Evolutionary conservation across 2,797 vertebrate genomes (phyloP).

Genomic region (Apogon hyalosoma): DNA sequence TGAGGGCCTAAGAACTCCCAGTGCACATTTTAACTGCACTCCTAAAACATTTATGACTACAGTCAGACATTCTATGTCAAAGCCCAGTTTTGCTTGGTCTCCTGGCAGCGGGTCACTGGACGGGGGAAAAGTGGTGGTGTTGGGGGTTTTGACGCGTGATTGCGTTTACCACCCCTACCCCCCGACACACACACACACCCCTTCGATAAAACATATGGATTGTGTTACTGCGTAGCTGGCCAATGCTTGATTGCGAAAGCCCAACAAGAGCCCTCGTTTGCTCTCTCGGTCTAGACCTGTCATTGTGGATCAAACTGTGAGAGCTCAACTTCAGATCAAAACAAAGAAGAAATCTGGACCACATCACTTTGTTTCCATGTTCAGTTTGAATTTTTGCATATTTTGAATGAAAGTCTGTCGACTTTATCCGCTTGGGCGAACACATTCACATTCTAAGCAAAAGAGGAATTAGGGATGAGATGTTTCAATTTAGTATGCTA

Average conservation of each 20-base stretch:
- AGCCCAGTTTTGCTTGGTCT: conserved; percentile 66
- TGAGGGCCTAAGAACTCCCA: conserved; percentile 56
- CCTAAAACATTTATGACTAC: conserved; percentile 84
- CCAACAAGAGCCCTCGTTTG: conserved; percentile 76
- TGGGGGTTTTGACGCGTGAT: conserved; percentile 78
- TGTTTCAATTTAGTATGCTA: conserved; percentile 83
- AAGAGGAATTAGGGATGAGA: conserved; percentile 77
- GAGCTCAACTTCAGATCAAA: conserved; percentile 78
- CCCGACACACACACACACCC: conserved; percentile 22
- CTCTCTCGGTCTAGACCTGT: conserved; percentile 78
- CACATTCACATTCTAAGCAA: conserved; percentile 69
- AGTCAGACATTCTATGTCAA: conserved; percentile 77
- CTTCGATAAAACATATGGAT: conserved; percentile 80
- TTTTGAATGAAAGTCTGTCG: conserved; percentile 65
- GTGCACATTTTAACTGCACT: conserved; percentile 76
- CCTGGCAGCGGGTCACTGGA: conserved; percentile 75
- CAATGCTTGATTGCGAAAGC: conserved; percentile 83
- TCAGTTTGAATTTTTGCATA: conserved; percentile 58
- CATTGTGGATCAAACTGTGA: conserved; percentile 81
- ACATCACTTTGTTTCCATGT: conserved; percentile 68
- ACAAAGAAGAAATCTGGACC: conserved; percentile 76
- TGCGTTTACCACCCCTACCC: conserved; percentile 62
- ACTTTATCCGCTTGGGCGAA: conserved; percentile 73
- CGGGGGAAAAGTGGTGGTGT: conserved; percentile 63
- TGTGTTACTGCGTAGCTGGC: conserved; percentile 75